Conservation (phyloP, 2,888 invertebrate species). For the Mayetiola destructor region DNA sequence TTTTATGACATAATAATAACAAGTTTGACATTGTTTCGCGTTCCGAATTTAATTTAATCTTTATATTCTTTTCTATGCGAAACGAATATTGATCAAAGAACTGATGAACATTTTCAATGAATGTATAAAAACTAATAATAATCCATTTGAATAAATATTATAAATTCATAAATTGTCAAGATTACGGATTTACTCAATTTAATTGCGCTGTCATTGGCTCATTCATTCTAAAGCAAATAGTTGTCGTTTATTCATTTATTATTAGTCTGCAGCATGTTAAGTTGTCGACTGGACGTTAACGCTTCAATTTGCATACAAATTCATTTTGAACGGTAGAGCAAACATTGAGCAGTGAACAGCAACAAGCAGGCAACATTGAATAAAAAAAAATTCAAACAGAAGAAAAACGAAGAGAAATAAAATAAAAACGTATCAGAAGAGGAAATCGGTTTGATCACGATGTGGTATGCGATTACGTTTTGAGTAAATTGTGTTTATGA, state of each 20-base stretch:
- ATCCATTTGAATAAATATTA: not conserved
- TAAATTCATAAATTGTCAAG: not conserved
- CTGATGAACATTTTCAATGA: not conserved
- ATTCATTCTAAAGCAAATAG: too few relatives aligned
- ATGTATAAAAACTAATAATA: too few relatives aligned
- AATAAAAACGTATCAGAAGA: not conserved
- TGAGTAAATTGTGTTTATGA: not conserved
- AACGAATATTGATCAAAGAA: not conserved
- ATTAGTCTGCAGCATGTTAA: too few relatives aligned
- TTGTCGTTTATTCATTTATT: conserved; percentile 6
- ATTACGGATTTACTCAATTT: not conserved
- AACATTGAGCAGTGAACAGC: too few relatives aligned
- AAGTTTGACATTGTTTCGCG: not conserved
- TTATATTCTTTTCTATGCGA: not conserved
- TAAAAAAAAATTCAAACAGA: not conserved
- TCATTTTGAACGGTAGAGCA: too few relatives aligned
- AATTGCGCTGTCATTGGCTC: conserved; percentile 8
- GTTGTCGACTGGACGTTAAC: too few relatives aligned
- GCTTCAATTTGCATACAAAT: too few relatives aligned
- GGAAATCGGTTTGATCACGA: not conserved
- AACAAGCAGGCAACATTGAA: not conserved
- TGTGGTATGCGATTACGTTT: conserved; percentile 7
- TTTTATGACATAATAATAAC: not conserved
- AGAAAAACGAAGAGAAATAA: not conserved
- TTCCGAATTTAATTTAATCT: too few relatives aligned